phyloP scores from a whole-genome alignment of 2,113 vertebrate genomes.

The Acrocephalus kingi region DNA sequence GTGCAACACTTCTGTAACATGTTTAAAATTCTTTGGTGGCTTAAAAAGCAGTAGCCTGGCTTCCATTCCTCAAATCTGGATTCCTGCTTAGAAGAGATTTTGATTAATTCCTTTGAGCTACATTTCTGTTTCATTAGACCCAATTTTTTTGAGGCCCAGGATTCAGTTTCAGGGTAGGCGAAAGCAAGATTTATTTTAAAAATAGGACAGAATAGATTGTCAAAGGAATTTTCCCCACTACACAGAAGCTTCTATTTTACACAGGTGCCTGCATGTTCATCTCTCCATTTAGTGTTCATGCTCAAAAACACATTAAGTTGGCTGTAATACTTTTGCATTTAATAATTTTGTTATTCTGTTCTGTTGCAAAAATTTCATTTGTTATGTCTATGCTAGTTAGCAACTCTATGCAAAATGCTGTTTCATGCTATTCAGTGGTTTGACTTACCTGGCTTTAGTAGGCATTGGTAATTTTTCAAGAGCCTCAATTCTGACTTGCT shows the following conservation, averaged over 20 bases:
- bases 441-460: background rate
- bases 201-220: background rate
- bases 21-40: background rate
- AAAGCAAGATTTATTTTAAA: background rate
- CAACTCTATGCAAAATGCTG: background rate
- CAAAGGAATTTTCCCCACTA: background rate
- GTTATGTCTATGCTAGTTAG: background rate
- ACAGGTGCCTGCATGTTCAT: background rate
- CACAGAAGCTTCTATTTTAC: background rate
- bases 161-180: background rate
- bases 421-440: background rate
- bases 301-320: background rate
- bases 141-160: background rate
- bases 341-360: background rate
- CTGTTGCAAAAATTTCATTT: background rate
- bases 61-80: background rate
- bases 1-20: background rate
- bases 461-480: background rate
- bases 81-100: background rate
- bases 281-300: background rate
- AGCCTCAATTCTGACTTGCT: background rate
- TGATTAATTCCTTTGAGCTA: background rate
- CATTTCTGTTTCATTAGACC: conserved; percentile 1
- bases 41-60: background rate
- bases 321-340: background rate